Evolutionary conservation across 35 echinoderm and acorn worm genomes (phyloP), one percentile per base, ranked within the genome.

Genomic region (Strongylocentrotus purpuratus): DNA sequence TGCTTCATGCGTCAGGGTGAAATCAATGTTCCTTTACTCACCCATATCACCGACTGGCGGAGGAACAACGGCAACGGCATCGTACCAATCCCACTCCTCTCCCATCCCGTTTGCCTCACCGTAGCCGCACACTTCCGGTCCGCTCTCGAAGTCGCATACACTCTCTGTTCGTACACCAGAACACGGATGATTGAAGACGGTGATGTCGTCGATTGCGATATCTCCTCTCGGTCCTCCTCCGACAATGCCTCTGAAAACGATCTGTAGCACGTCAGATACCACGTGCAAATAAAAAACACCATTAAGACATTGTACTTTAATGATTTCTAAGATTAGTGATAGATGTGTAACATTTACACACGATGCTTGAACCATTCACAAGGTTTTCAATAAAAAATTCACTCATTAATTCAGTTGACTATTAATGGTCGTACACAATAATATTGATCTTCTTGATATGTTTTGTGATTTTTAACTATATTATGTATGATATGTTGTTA

Each of bases 101-200:
- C 45, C 87, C 20, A 33, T 45, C n/a, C 87, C 87, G 87, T 33
- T 33, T 9, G 45, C 87, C 14, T 35, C 9, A 2, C 20, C 20
- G 31, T 89, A 89, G 4, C 87, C 87, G 87, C 87, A 89, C 12
- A 10, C 87, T 13, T 89, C 11, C 10, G 45, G 20, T 89, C 87
- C 87, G 12, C 33, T 41, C 45, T 89, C 87, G 12, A 89, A 89
- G 32, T 46, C 87, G 20, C 87, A 89, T 18, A 15, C 17, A 33
- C 87, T 89, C 25, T 89, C 87, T 4, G 87, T 89, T 32, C 33
- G 87, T 13, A 89, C 20, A 41, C 87, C 87, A 15, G 11, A 18
- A 31, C 87, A 89, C 32, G 87, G 87, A 41, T 89, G n/a, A 46
- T 89, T 89, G 87, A 89, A 89, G 87, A 89, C 45, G 33, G 87